phyloP scores from a whole-genome alignment of 2,888 invertebrate species.

The Drosophila fungiperda region DNA sequence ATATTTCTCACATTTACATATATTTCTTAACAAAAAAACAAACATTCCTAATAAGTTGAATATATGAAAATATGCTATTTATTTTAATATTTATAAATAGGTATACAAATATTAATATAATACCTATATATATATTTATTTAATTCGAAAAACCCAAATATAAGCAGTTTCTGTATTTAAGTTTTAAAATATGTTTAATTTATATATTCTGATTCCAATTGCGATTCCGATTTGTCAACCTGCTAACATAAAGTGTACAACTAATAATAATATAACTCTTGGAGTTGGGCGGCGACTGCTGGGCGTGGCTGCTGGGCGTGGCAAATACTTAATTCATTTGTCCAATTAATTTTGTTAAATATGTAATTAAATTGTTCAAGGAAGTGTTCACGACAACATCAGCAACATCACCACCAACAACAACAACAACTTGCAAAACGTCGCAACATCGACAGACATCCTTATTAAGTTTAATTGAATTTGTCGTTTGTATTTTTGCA shows the following conservation, averaged over 20 bases:
- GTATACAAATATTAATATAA: too few relatives aligned
- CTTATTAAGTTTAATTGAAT: conserved; percentile 78
- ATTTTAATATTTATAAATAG: too few relatives aligned
- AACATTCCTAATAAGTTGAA: neutral
- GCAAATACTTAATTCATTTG: conserved; percentile 47
- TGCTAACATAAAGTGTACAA: neutral
- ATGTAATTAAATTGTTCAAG: conserved; percentile 67
- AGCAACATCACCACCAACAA: conserved; percentile 15
- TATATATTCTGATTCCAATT: neutral
- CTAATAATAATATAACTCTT: too few relatives aligned
- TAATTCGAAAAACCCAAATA: neutral
- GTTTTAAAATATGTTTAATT: too few relatives aligned
- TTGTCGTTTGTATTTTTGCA: conserved; percentile 61
- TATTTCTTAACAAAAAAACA: neutral
- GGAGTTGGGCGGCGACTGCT: neutral
- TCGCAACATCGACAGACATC: conserved; percentile 54
- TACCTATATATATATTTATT: too few relatives aligned
- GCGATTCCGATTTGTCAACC: neutral
- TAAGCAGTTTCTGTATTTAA: neutral
- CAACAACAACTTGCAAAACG: conserved; percentile 16
- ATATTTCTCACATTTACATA: neutral
- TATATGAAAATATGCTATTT: too few relatives aligned
- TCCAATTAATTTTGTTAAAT: conserved; percentile 75
- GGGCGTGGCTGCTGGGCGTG: conserved; percentile 1
- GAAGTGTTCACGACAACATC: conserved; percentile 50